These are phyloP conservation scores for Albula glossodonta DNA, from an alignment of 2,113 vertebrate genomes.

Conservation along the genomic window DNA sequence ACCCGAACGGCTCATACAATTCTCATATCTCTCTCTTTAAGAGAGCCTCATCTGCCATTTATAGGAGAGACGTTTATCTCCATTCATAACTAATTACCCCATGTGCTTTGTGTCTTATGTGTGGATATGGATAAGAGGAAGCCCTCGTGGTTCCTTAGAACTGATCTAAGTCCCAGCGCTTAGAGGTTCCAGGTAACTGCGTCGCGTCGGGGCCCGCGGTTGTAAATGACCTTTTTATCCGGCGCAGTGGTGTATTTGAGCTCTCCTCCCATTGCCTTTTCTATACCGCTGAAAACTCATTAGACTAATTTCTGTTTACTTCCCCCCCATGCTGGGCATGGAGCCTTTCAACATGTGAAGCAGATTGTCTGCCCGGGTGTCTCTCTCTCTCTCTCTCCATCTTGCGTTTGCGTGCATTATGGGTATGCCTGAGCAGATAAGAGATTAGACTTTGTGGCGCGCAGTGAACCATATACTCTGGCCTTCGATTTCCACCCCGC, in stretches of 20 bases:
- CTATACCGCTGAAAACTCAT: background rate
- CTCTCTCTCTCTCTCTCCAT: background rate
- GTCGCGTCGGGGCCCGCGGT: background rate
- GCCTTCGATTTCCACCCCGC: background rate
- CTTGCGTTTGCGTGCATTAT: background rate
- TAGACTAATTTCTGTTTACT: background rate
- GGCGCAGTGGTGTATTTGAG: background rate
- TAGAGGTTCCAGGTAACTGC: background rate
- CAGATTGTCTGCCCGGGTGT: slow-evolving; percentile 3
- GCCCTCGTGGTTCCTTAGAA: background rate
- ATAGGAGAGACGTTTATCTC: background rate
- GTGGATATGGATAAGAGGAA: background rate
- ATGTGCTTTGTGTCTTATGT: background rate
- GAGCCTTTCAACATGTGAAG: background rate
- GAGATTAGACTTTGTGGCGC: background rate
- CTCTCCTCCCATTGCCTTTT: background rate
- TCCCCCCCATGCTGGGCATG: background rate
- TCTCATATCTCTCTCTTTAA: background rate
- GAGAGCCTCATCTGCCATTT: background rate
- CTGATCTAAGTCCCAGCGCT: background rate
- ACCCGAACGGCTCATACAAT: background rate
- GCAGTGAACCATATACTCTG: background rate
- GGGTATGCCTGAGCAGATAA: background rate
- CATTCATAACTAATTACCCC: background rate
- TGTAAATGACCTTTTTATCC: background rate